A percentile compares a stretch with the other conserved stretches of the same genome.
Conservation (phyloP, 2,888 invertebrate genomes). For the Diarsia mendica region DNA sequence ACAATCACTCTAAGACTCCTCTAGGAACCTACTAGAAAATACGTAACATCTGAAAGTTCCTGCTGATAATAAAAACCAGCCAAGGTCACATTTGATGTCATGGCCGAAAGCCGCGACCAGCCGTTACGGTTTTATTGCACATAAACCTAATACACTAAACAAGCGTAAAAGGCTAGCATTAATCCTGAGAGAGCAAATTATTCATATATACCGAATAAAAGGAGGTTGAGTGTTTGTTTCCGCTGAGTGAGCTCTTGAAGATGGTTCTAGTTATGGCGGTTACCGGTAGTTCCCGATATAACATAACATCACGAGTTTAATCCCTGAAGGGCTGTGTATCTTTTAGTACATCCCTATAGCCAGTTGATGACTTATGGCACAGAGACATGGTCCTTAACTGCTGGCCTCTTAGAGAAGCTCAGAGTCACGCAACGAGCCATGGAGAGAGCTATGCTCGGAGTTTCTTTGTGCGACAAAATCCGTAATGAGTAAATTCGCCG, state of each 20-base stretch:
- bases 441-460: too few relatives aligned
- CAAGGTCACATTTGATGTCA: conserved; percentile 54
- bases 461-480: too few relatives aligned
- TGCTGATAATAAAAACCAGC: conserved; percentile 51
- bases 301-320: not conserved
- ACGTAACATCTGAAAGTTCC: conserved; percentile 25
- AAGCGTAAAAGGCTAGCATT: conserved; percentile 55
- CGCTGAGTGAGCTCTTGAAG: conserved; percentile 1
- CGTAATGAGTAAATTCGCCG: too few relatives aligned
- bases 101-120: conserved; percentile 37
- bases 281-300: not conserved
- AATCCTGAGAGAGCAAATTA: conserved; percentile 50
- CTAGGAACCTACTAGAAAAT: conserved; percentile 14
- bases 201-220: conserved; percentile 32
- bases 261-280: not conserved
- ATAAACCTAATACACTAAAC: conserved; percentile 62
- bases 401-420: too few relatives aligned
- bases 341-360: not conserved
- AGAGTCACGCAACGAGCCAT: too few relatives aligned
- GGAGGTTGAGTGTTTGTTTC: conserved; percentile 23
- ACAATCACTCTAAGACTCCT: conserved; percentile 22
- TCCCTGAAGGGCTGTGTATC: not conserved
- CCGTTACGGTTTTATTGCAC: conserved; percentile 59
- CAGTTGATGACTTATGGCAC: too few relatives aligned
- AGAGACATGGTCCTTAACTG: too few relatives aligned